Evolutionary conservation across 1,140 invertebrate species (phyloP).

Genomic region (Whitmania pigra): DNA sequence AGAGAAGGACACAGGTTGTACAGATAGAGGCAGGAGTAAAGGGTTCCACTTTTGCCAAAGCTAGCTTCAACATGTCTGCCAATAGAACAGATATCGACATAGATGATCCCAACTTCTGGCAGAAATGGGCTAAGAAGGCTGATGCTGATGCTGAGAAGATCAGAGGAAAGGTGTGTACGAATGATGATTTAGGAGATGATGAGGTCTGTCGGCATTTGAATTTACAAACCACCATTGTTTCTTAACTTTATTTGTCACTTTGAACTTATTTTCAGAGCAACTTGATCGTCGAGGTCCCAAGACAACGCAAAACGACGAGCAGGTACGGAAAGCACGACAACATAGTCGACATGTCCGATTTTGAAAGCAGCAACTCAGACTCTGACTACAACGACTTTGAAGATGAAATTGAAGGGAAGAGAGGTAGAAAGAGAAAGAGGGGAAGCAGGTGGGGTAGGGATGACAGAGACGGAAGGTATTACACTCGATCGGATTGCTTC

Average conservation of each 20-base stretch:
- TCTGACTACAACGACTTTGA: slow-evolving; percentile 59
- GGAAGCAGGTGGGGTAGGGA: slow-evolving; percentile 53
- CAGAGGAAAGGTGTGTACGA: slow-evolving; percentile 9
- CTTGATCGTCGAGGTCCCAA: slow-evolving; percentile 84
- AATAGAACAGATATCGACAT: slow-evolving; percentile 94
- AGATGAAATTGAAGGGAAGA: slow-evolving; percentile 49
- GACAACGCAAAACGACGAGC: slow-evolving; percentile 85
- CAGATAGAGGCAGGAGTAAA: slow-evolving; percentile 89
- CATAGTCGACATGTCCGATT: slow-evolving; percentile 77
- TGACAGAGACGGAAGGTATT: slow-evolving; percentile 47
- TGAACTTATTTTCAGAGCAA: slow-evolving; percentile 50
- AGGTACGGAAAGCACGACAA: slow-evolving; percentile 60
- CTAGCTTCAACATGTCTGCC: slow-evolving; percentile 84
- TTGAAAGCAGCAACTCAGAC: slow-evolving; percentile 58
- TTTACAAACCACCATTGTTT: background rate
- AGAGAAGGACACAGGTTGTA: slow-evolving; percentile 81
- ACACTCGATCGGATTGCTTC: slow-evolving; percentile 48
- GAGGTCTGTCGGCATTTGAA: background rate
- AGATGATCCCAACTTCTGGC: slow-evolving; percentile 99
- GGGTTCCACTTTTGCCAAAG: slow-evolving; percentile 96
- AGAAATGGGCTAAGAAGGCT: slow-evolving; percentile 99
- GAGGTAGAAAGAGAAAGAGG: slow-evolving; percentile 42
- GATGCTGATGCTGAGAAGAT: slow-evolving; percentile 76
- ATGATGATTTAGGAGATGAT: background rate
- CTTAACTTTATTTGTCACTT: background rate